phyloP scores from a whole-genome alignment of 2,113 vertebrate genomes.

The Strix aluco region DNA sequence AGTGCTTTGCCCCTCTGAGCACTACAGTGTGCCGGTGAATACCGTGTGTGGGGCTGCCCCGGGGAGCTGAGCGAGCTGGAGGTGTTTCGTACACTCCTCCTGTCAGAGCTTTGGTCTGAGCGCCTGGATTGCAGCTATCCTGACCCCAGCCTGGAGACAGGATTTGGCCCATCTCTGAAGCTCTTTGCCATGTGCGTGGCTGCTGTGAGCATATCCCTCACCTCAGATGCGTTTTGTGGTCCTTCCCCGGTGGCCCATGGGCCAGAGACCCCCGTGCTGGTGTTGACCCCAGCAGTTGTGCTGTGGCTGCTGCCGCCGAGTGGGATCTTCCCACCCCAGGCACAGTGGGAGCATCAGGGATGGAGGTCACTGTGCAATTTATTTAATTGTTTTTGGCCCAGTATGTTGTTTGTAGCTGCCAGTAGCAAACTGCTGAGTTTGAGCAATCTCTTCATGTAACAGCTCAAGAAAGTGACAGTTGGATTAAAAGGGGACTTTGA shows the following conservation, averaged over 20 bases:
- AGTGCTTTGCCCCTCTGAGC: not conserved
- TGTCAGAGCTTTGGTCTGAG: not conserved
- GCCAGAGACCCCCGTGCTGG: not conserved
- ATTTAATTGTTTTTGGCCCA: not conserved
- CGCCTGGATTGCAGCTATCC: rapidly evolving
- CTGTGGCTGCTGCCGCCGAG: not conserved
- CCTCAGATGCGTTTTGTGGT: not conserved
- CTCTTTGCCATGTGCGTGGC: rapidly evolving
- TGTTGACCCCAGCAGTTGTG: rapidly evolving
- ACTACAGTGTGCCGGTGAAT: too few relatives aligned
- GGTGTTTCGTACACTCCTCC: rapidly evolving
- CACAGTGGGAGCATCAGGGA: not conserved
- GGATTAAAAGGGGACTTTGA: not conserved
- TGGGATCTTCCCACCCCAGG: too few relatives aligned
- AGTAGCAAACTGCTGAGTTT: not conserved
- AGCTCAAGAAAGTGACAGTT: not conserved
- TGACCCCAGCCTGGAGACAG: not conserved
- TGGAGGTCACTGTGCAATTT: not conserved
- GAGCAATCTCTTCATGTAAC: not conserved
- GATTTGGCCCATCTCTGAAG: not conserved
- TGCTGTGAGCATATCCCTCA: not conserved
- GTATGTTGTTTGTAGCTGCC: not conserved
- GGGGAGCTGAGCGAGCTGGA: too few relatives aligned
- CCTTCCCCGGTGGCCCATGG: not conserved
- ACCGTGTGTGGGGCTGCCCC: rapidly evolving